Percentiles rank a stretch among this genome's conserved stretches.
Conservation (phyloP, 2,113 vertebrate species). For the Leptobrachium leishanense region DNA sequence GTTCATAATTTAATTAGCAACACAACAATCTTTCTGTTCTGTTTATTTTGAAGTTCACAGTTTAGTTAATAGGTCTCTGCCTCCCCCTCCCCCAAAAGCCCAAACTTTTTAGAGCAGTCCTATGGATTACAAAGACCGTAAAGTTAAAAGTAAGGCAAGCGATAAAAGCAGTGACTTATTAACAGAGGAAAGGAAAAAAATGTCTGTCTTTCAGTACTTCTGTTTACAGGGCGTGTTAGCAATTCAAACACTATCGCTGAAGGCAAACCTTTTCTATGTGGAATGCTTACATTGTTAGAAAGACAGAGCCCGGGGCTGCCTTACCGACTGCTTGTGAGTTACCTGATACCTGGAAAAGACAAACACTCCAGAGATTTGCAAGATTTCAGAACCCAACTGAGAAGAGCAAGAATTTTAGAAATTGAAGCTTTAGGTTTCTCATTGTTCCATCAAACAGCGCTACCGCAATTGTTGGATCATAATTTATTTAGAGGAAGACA, state of each 20-base stretch:
- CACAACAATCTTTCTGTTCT: no score
- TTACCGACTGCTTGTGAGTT: constrained; percentile 13
- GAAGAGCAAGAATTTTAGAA: no score
- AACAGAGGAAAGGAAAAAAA: constrained; percentile 21
- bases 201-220: constrained; percentile 3
- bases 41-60: no score
- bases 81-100: neutral
- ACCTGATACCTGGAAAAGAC: neutral
- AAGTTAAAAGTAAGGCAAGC: neutral
- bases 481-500: no score
- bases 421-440: no score
- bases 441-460: no score
- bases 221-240: constrained; percentile 41
- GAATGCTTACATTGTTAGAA: constrained; percentile 40
- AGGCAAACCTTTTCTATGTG: constrained; percentile 41
- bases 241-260: constrained; percentile 32
- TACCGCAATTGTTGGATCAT: no score
- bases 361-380: no score
- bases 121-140: neutral
- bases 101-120: neutral
- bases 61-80: no score
- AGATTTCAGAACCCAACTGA: no score
- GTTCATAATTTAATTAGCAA: no score
- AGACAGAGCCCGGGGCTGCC: constrained; percentile 30
- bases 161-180: constrained; percentile 44